Evolutionary conservation across 1,140 invertebrate genomes (phyloP).

Genomic region (Lucilia sericata): DNA sequence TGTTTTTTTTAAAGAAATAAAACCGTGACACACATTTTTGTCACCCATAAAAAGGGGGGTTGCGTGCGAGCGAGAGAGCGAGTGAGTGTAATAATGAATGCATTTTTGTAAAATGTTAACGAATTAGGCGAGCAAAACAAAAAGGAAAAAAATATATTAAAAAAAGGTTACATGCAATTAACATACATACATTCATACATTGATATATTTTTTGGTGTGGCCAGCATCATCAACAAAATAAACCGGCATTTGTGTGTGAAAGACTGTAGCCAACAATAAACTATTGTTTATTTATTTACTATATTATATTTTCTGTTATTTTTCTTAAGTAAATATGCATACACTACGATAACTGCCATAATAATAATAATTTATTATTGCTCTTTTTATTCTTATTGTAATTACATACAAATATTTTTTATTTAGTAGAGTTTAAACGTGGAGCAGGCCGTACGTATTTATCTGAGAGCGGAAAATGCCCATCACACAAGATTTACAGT

Average conservation of each 20-base stretch:
- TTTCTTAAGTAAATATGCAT: neutral
- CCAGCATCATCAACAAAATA: neutral
- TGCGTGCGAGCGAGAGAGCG: neutral
- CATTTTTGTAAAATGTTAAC: neutral
- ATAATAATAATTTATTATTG: conserved; percentile 1
- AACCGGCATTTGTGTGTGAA: conserved; percentile 36
- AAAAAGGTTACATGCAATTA: neutral
- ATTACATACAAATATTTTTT: neutral
- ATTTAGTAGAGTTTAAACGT: conserved; percentile 34
- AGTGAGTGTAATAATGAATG: neutral
- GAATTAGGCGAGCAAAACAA: conserved; percentile 46
- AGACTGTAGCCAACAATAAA: neutral
- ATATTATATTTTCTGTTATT: neutral
- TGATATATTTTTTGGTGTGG: neutral
- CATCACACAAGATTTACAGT: conserved; percentile 56
- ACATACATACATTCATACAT: too few species aligned
- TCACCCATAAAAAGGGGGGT: neutral
- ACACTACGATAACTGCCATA: neutral
- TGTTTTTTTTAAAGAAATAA: neutral
- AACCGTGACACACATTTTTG: conserved; percentile 11
- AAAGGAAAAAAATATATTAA: neutral
- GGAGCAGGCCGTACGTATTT: conserved; percentile 34
- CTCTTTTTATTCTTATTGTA: neutral
- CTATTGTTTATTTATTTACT: neutral
- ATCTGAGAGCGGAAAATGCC: conserved; percentile 50